Conservation (phyloP, 2,113 vertebrate species). For the Thamnaconus septentrionalis region DNA sequence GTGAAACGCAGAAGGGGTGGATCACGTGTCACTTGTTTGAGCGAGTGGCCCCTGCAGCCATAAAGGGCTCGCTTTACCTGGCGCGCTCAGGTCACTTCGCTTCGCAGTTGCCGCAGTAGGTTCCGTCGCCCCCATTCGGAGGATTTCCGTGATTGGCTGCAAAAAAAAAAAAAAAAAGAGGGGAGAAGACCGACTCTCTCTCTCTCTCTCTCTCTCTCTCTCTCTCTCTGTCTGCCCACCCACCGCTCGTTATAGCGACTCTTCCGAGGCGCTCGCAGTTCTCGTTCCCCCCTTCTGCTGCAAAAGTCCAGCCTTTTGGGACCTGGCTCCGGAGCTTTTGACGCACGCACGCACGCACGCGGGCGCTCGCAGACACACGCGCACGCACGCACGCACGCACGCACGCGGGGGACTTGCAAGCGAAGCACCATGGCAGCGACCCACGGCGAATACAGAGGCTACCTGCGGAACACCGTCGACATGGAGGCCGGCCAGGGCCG, state of each 20-base stretch:
- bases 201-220: no score
- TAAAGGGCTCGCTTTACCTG: slow-evolving; percentile 50
- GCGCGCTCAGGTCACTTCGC: slow-evolving; percentile 15
- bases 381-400: no score
- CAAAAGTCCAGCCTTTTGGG: slow-evolving; percentile 47
- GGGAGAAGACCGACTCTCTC: no score
- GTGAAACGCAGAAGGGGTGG: slow-evolving; percentile 37
- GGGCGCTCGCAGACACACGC: no score
- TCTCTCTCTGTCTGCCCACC: slow-evolving; percentile 59
- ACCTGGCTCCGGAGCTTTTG: slow-evolving; percentile 42
- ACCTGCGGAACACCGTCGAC: slow-evolving; percentile 73
- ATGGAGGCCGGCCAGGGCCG: slow-evolving; percentile 73
- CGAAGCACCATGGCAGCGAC: slow-evolving; percentile 76
- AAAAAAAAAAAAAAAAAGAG: background rate
- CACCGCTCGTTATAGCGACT: slow-evolving; percentile 66
- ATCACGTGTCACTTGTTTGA: slow-evolving; percentile 8
- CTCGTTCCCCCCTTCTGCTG: slow-evolving; percentile 35
- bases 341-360: no score
- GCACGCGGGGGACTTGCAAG: slow-evolving; percentile 24
- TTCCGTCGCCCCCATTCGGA: background rate
- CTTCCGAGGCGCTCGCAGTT: slow-evolving; percentile 20
- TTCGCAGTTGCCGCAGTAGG: background rate
- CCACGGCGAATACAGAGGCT: slow-evolving; percentile 73
- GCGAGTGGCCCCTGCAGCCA: slow-evolving; percentile 3
- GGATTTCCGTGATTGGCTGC: slow-evolving; percentile 70